These are phyloP conservation scores for Tylochromis polylepis DNA, from an alignment of 2,113 vertebrate species.

Conservation along the genomic window DNA sequence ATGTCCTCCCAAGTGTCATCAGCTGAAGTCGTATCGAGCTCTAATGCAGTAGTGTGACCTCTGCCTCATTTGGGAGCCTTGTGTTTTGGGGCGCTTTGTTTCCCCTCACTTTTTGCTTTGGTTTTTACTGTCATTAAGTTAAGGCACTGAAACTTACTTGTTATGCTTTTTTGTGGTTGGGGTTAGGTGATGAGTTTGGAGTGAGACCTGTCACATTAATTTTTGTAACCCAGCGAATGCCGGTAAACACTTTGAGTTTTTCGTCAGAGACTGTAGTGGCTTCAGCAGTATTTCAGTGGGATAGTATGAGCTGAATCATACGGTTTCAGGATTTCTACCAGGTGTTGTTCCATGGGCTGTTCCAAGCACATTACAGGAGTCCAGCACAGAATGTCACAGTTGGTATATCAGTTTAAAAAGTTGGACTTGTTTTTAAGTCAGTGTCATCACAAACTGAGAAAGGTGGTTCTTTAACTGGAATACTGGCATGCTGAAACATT, in stretches of 20 bases:
- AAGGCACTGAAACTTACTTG: neutral
- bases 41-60: neutral
- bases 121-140: neutral
- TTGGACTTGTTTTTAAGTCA: neutral
- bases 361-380: neutral
- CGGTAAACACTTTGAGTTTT: too few species aligned
- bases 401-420: neutral
- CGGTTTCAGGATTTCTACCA: neutral
- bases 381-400: neutral
- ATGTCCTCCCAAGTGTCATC: too few species aligned
- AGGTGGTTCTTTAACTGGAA: neutral
- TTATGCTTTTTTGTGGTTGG: neutral
- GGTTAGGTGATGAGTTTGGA: too few species aligned
- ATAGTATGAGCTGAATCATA: neutral
- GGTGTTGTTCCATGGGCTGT: neutral
- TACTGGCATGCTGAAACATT: neutral
- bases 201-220: too few species aligned
- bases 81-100: neutral
- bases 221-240: too few species aligned
- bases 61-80: neutral
- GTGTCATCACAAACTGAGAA: neutral
- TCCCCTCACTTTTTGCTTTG: neutral
- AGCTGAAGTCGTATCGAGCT: too few species aligned
- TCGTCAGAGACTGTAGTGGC: too few species aligned
- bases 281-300: too few species aligned